These are phyloP conservation scores for Argopecten irradians DNA, from an alignment of 1,140 invertebrate species.

Conservation along the genomic window DNA sequence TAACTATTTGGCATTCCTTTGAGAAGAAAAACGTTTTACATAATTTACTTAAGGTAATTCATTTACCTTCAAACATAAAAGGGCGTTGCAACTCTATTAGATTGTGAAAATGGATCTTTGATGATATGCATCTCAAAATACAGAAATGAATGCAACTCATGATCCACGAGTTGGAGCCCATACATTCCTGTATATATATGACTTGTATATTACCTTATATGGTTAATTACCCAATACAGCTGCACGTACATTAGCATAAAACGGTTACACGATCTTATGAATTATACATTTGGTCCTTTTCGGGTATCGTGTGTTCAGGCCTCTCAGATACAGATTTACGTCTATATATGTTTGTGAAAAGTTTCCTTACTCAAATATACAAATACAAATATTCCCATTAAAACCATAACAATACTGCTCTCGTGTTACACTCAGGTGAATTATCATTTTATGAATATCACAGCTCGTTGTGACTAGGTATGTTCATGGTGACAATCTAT, in stretches of 20 bases:
- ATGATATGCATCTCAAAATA: not conserved
- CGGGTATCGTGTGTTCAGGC: not conserved
- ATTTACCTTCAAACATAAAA: not conserved
- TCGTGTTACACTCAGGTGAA: not conserved
- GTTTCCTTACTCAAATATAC: not conserved
- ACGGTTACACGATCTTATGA: not conserved
- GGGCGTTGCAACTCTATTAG: slow-evolving; percentile 20
- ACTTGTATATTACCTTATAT: not conserved
- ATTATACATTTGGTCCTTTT: not conserved
- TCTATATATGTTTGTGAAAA: not conserved
- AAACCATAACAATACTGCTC: not conserved
- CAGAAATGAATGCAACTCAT: slow-evolving; percentile 8
- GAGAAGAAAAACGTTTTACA: slow-evolving; percentile 22
- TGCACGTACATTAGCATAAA: not conserved
- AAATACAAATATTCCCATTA: not conserved
- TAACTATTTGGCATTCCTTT: not conserved
- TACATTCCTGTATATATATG: not conserved
- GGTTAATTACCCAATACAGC: not conserved
- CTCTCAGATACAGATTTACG: not conserved
- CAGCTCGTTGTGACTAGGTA: not conserved
- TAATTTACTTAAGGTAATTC: not conserved
- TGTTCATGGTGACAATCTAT: not conserved
- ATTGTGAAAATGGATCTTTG: not conserved
- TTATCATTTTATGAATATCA: not conserved
- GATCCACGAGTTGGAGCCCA: not conserved